phyloP scores from a whole-genome alignment of 2,888 invertebrate genomes.

The Dorcus parallelipipedus region DNA sequence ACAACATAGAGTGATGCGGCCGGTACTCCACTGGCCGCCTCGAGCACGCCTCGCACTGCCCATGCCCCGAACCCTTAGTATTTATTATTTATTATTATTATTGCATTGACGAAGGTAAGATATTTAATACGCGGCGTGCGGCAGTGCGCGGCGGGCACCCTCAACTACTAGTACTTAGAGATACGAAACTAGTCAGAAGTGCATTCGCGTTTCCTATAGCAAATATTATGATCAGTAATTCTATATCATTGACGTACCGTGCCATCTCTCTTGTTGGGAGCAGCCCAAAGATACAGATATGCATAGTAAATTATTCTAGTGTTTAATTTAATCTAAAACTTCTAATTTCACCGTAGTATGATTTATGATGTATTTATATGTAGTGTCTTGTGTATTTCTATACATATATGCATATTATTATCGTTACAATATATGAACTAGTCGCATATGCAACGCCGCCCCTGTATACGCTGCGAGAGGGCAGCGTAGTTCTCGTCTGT shows the following conservation, averaged over 20 bases:
- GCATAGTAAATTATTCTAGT: slow-evolving; percentile 32
- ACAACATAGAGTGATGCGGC: slow-evolving; percentile 52
- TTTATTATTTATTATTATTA: slow-evolving; percentile 23
- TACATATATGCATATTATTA: slow-evolving; percentile 21
- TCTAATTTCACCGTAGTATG: slow-evolving; percentile 24
- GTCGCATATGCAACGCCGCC: slow-evolving; percentile 40
- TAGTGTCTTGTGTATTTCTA: slow-evolving; percentile 47
- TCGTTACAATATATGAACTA: slow-evolving; percentile 33
- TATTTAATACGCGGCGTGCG: slow-evolving; percentile 25
- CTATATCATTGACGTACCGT: slow-evolving; percentile 21
- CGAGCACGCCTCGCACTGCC: slow-evolving; percentile 16
- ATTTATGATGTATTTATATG: slow-evolving; percentile 39
- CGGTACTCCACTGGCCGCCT: slow-evolving; percentile 24
- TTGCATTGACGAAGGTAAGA: slow-evolving; percentile 10
- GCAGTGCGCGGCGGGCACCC: slow-evolving; percentile 21
- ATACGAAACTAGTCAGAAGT: slow-evolving; percentile 52
- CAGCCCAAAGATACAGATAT: slow-evolving; percentile 25
- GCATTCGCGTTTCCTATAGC: slow-evolving; percentile 49
- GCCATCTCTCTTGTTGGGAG: slow-evolving; percentile 27
- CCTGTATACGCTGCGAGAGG: slow-evolving; percentile 20
- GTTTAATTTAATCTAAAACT: slow-evolving; percentile 35
- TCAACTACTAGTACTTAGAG: slow-evolving; percentile 39
- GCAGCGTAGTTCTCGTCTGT: slow-evolving; percentile 20
- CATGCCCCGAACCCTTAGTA: slow-evolving; percentile 28
- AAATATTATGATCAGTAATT: slow-evolving; percentile 32